Evolutionary conservation across 1,140 invertebrate genomes (phyloP), one percentile per base, ranked within the genome.

Genomic region (Lordiphosa stackelbergi): DNA sequence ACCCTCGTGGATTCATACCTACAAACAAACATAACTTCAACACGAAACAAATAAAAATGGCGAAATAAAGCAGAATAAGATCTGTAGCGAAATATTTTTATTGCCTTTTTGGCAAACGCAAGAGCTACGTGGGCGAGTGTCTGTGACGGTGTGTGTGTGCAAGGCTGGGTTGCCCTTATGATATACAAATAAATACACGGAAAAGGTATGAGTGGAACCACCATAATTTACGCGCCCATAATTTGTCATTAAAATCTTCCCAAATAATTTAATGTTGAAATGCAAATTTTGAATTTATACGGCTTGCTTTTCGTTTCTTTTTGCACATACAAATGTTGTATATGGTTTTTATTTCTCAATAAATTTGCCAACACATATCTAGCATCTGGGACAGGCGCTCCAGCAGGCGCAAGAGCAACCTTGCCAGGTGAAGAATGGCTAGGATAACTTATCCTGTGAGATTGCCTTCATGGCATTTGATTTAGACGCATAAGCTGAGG

Each of bases 221-320:
- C 53, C 69, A 81, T 85, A 85, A 85, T 85, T 85, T 85, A 85
- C 79, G 81, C 81, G 61, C 56, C 73, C 81, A 85, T 85, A 85
- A 85, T 85, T 85, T 85, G 81, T 85, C 81, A 85, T 85, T 85
- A 85, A 85, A 85, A 85, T 85, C 81, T 85, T 79, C 51, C 53
- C 52, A 70, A 85, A 85, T 83, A 83, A 83, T 83, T 83, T 83
- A 77, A 83, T 83, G 77, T 83, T 83, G 77, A 83, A 83, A 83
- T 83, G 77, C 77, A 83, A 83, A 83, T 83, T 83, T 83, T 69
- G 53, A 83, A 75, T 24, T 24, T 81, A 81, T 75, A 83, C 65
- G 65, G 61, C 48, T 63, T 69, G 34, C 13, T 69, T 66, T 34
- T 5, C 35, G 22, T 37, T 16, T 28, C 12, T 37, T 41, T 43